A percentile compares a stretch with the other conserved stretches of the same genome.
Evolutionary conservation across 1,140 invertebrate species (phyloP).

Genomic region (Drosophila elegans): DNA sequence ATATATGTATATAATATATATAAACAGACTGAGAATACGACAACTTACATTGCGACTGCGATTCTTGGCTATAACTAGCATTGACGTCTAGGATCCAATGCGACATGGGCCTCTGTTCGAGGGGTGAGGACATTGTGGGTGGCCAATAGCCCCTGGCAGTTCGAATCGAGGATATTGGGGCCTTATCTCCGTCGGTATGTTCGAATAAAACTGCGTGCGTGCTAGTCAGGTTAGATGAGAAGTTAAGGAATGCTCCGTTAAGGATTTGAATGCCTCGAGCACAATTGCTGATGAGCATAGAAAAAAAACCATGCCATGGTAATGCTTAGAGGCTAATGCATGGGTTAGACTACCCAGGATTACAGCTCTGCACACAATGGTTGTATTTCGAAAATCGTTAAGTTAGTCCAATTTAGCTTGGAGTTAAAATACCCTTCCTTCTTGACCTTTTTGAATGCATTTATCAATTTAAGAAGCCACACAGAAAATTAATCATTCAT

Average conservation of each 20-base stretch:
- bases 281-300: conserved; percentile 35
- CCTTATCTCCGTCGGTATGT: conserved; percentile 5
- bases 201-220: conserved; percentile 7
- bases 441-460: too few relatives aligned
- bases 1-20: conserved; percentile 44
- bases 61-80: conserved; percentile 60
- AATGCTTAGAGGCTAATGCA: too few relatives aligned
- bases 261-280: conserved; percentile 29
- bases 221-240: conserved; percentile 41
- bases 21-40: conserved; percentile 42
- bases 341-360: neutral
- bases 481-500: neutral
- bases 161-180: conserved; percentile 35
- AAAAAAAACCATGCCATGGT: conserved; percentile 18
- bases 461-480: neutral
- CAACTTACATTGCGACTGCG: conserved; percentile 45
- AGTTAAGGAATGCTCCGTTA: conserved; percentile 40
- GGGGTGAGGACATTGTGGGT: neutral
- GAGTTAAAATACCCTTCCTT: neutral
- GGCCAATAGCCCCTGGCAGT: conserved; percentile 41
- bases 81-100: conserved; percentile 42
- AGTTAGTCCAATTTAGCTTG: neutral
- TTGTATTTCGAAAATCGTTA: neutral
- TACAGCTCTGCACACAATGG: neutral
- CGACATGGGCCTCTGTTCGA: conserved; percentile 4